Percentiles rank a stretch among this genome's conserved stretches.
These are phyloP conservation scores for Embiotoca jacksoni DNA, from an alignment of 2,113 vertebrate species.

Conservation along the genomic window DNA sequence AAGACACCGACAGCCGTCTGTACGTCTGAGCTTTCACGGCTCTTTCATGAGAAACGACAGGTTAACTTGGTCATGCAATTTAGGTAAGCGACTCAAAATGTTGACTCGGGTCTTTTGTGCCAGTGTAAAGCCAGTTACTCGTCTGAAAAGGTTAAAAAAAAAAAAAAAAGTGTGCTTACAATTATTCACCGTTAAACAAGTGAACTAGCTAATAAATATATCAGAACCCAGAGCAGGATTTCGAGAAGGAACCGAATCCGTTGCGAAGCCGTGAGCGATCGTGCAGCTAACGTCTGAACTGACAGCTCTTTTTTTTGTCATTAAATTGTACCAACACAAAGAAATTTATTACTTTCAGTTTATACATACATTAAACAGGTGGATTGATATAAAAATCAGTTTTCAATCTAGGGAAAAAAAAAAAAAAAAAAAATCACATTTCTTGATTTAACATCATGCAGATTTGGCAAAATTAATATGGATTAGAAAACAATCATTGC, in stretches of 20 bases:
- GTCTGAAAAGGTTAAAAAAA: too few species aligned
- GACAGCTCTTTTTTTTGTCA: neutral
- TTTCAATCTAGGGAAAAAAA: conserved; percentile 32
- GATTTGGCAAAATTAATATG: conserved; percentile 47
- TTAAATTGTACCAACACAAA: conserved; percentile 37
- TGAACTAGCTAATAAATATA: neutral
- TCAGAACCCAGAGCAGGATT: conserved; percentile 4
- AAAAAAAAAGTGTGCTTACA: neutral
- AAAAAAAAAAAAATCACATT: conserved; percentile 18
- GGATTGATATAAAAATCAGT: conserved; percentile 53
- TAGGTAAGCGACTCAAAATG: neutral
- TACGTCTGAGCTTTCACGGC: neutral
- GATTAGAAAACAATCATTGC: conserved; percentile 37
- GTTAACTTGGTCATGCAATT: neutral
- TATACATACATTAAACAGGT: conserved; percentile 16
- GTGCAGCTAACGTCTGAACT: neutral
- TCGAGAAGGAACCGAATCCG: neutral
- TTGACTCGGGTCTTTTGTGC: neutral
- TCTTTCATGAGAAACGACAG: neutral
- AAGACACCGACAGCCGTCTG: conserved; percentile 2
- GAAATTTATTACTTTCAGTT: conserved; percentile 29
- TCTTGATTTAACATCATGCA: conserved; percentile 47
- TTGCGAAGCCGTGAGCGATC: neutral
- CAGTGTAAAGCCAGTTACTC: neutral
- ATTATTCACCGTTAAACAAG: neutral